Conservation (phyloP, 2,797 vertebrate genomes). For the Gymnothorax reevesii region DNA sequence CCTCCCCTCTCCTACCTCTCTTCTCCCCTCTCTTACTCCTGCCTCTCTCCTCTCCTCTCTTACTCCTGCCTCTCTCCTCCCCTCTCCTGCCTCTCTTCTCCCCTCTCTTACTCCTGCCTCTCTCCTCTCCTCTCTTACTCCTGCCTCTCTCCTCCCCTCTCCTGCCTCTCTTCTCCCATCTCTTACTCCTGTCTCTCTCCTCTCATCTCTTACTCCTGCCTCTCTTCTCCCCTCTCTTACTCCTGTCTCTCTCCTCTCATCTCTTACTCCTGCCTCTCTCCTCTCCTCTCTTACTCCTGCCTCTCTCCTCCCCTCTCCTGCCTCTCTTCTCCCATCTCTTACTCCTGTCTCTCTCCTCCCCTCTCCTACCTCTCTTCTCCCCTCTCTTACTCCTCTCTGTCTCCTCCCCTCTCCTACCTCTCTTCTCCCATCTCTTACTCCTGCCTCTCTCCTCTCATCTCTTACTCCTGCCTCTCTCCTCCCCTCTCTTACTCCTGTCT, state of each 20-base stretch:
- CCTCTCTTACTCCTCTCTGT: conserved; percentile 29
- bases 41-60: not conserved
- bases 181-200: not conserved
- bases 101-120: not conserved
- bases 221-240: conserved; percentile 22
- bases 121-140: not conserved
- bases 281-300: not conserved
- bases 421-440: not conserved
- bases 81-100: conserved; percentile 32
- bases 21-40: not conserved
- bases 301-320: conserved; percentile 20
- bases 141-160: conserved; percentile 22
- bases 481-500: not conserved
- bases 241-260: conserved; percentile 24
- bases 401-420: not conserved
- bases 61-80: not conserved
- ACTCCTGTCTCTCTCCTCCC: not conserved
- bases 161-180: conserved; percentile 21
- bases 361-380: not conserved
- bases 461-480: conserved; percentile 31
- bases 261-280: not conserved
- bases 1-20: conserved; percentile 27
- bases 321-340: conserved; percentile 19
- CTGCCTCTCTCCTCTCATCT: not conserved
- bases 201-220: not conserved